A percentile compares a stretch with the other conserved stretches of the same genome.
Conservation (phyloP, 2,113 vertebrate species). For the Lamprologus lemairii region DNA sequence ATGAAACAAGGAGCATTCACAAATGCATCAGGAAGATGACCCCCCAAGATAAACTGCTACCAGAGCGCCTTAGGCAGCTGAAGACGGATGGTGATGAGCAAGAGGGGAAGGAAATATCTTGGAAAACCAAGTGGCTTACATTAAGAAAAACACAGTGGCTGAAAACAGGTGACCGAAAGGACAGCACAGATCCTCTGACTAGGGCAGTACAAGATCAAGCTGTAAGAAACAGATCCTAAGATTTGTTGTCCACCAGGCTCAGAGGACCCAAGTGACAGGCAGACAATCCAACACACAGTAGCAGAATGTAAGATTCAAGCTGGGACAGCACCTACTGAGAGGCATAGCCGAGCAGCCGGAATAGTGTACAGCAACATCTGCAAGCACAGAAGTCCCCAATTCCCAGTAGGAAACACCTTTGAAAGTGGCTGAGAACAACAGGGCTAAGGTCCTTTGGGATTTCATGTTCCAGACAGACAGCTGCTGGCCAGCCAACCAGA, state of each 20-base stretch:
- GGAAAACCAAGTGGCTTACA: not conserved
- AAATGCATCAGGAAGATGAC: not conserved
- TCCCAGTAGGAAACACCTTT: not conserved
- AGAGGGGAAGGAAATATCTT: not conserved
- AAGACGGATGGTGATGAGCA: not conserved
- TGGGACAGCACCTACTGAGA: not conserved
- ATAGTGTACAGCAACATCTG: not conserved
- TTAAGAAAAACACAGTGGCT: not conserved
- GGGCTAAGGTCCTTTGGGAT: not conserved
- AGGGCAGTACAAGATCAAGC: not conserved
- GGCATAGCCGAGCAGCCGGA: not conserved
- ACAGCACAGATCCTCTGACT: not conserved
- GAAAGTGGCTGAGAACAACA: not conserved
- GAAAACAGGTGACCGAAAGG: not conserved
- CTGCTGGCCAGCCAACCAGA: not conserved
- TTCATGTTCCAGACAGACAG: not conserved
- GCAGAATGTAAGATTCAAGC: not conserved
- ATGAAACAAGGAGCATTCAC: not conserved
- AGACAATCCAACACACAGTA: not conserved
- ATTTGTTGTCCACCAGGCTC: not conserved
- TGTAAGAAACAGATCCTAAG: not conserved
- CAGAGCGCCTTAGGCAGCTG: rapidly evolving
- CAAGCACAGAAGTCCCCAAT: not conserved
- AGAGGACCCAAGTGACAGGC: not conserved
- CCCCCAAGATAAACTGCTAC: not conserved